Base-by-base conservation (phyloP, 1,140 invertebrate species). In the Aricia agestis region DNA sequence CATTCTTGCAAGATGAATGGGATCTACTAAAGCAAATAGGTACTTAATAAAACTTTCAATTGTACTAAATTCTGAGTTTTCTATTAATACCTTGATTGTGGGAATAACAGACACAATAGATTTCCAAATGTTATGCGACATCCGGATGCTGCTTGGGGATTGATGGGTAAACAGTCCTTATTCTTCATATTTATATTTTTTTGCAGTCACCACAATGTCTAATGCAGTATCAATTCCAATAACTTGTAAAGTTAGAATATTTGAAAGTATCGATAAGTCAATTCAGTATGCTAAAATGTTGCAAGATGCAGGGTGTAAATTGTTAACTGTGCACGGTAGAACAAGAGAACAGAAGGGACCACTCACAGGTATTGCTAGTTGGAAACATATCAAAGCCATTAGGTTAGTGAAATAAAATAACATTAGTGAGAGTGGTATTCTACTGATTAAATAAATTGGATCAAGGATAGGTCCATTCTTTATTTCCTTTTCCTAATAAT, bases 1-100 rank as follows among this genome's bases (percentile, higher is more conserved):
- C 98, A 19, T 99, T 97, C 91, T 92, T 99, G 11, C 98, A 99
- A 92, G 98, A 99, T 84, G 98, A 99, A 80, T 99, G 98, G 98
- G 92, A 96, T 15, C 92, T 99, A 31, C 88, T 98, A 13, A 84
- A 92, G 72, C 92, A 95, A 75, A 98, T 99, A 80, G 96, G 97
- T 98, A 92, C 86, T 36, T 15, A 25, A 19, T 25, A 70, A 52
- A 36, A 36, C 9, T 2, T 41, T 63, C 10, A 4, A 66, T 42
- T 52, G 19, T 66, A n/a, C 58, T 32, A 59, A 18, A 59, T 15
- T 36, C 36, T 36, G 9, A 36, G 36, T 6, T 36, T 36, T 36
- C 36, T 36, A 36, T 52, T 13, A 52, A 9, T 15, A 0, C 17
- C 1, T 25, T 3, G 25, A 25, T 25, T 25, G 25, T 25, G 25